phyloP scores from a whole-genome alignment of 1,140 invertebrate species.

The Drosophila kanapiae region DNA sequence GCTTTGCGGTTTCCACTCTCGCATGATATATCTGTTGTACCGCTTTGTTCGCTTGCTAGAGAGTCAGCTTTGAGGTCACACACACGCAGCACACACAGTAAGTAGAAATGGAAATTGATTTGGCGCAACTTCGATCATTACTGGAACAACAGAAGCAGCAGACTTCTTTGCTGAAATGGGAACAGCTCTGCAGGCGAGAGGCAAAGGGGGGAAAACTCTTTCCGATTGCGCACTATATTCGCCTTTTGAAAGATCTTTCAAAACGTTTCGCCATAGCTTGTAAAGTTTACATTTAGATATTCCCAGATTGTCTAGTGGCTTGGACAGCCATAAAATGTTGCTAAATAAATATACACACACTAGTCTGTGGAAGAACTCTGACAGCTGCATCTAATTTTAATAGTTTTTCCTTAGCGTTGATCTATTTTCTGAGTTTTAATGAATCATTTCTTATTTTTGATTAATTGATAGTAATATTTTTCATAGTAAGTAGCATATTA shows the following conservation, averaged over 20 bases:
- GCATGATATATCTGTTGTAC: constrained; percentile 22
- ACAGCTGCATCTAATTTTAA: neutral
- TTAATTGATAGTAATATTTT: neutral
- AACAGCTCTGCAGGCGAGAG: too few relatives aligned
- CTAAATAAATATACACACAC: constrained; percentile 1
- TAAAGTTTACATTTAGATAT: constrained; percentile 16
- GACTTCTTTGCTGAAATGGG: constrained; percentile 8
- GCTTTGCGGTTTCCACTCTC: constrained; percentile 64
- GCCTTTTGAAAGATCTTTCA: neutral
- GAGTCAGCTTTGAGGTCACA: constrained; percentile 52
- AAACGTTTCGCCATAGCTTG: constrained; percentile 22
- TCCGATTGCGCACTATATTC: constrained; percentile 14
- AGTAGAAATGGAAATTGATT: constrained; percentile 57
- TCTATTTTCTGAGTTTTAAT: neutral
- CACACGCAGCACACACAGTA: constrained; percentile 2
- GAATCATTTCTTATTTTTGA: neutral
- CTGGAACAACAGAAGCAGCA: neutral
- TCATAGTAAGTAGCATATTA: neutral
- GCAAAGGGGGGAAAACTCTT: constrained; percentile 11
- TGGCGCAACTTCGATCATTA: constrained; percentile 39
- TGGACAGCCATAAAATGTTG: constrained; percentile 1
- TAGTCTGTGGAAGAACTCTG: neutral
- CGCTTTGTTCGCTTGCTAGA: neutral
- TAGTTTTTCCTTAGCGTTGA: neutral
- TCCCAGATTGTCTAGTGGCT: neutral